A percentile compares a stretch with the other conserved stretches of the same genome.
Evolutionary conservation across 2,113 vertebrate genomes (phyloP).

Genomic region (Pteronura brasiliensis): DNA sequence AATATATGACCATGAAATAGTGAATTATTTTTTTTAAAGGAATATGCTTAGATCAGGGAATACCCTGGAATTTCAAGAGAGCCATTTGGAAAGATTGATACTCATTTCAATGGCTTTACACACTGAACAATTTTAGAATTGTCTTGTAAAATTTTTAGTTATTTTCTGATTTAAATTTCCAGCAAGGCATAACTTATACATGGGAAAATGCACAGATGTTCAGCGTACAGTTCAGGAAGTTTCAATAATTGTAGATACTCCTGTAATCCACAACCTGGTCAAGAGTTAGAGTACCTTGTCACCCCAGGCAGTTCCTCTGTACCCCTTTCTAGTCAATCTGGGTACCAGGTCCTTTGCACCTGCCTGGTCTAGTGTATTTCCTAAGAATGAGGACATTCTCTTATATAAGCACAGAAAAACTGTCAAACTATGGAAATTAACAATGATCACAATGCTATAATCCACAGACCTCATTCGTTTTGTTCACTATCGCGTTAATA

Average conservation of each 20-base stretch:
- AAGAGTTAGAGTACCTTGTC: neutral
- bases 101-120: neutral
- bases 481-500: neutral
- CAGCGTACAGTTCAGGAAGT: neutral
- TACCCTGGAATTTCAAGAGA: neutral
- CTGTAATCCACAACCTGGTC: neutral
- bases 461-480: neutral
- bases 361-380: neutral
- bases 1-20: neutral
- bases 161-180: constrained; percentile 3
- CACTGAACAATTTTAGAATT: neutral
- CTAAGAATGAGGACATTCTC: neutral
- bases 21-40: neutral
- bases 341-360: neutral
- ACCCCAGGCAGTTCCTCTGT: neutral
- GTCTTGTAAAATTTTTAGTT: neutral
- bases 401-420: neutral
- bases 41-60: neutral
- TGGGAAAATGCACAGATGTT: neutral
- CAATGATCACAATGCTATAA: neutral
- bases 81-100: neutral
- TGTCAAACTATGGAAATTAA: constrained; percentile 13
- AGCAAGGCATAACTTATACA: neutral
- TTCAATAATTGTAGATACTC: neutral
- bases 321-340: neutral